These are phyloP conservation scores for Coregonus sp. DNA, from an alignment of 2,797 vertebrate genomes.

Conservation along the genomic window DNA sequence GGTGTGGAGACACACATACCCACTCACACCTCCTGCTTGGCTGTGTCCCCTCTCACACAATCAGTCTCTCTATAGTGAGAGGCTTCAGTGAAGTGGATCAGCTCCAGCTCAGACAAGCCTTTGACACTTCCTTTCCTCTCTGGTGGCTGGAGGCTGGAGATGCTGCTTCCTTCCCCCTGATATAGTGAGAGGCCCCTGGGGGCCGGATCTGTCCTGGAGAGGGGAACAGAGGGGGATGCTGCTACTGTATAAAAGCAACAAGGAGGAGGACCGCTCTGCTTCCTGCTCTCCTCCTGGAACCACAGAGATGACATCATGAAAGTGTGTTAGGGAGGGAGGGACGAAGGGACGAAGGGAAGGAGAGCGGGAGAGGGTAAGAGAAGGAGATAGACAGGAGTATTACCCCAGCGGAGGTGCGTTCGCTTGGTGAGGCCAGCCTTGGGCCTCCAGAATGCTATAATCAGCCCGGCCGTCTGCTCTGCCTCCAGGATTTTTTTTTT, in stretches of 20 bases:
- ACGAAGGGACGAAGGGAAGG: constrained; percentile 36
- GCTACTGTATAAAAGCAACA: constrained; percentile 27
- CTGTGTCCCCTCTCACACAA: constrained; percentile 58
- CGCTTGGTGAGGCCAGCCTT: constrained; percentile 41
- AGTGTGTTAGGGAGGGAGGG: not conserved
- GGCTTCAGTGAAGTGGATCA: constrained; percentile 46
- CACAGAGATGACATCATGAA: constrained; percentile 44
- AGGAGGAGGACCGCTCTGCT: constrained; percentile 28
- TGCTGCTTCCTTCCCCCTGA: constrained; percentile 65
- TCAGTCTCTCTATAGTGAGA: not conserved
- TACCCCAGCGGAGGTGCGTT: constrained; percentile 55
- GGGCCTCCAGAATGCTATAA: constrained; percentile 34
- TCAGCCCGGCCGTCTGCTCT: constrained; percentile 8
- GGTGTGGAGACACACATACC: not conserved
- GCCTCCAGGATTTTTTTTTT: constrained; percentile 30
- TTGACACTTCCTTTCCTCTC: constrained; percentile 67
- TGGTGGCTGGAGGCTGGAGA: constrained; percentile 16
- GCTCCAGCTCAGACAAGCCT: constrained; percentile 66
- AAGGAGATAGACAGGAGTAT: not conserved
- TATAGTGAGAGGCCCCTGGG: constrained; percentile 42
- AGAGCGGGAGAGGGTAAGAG: not conserved
- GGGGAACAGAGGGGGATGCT: constrained; percentile 40
- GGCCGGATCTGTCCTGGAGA: constrained; percentile 59
- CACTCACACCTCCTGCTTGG: constrained; percentile 43
- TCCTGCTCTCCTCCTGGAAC: constrained; percentile 33